phyloP scores from a whole-genome alignment of 37 sponge, comb jelly and placozoan species.

The Bolinopsis microptera region DNA sequence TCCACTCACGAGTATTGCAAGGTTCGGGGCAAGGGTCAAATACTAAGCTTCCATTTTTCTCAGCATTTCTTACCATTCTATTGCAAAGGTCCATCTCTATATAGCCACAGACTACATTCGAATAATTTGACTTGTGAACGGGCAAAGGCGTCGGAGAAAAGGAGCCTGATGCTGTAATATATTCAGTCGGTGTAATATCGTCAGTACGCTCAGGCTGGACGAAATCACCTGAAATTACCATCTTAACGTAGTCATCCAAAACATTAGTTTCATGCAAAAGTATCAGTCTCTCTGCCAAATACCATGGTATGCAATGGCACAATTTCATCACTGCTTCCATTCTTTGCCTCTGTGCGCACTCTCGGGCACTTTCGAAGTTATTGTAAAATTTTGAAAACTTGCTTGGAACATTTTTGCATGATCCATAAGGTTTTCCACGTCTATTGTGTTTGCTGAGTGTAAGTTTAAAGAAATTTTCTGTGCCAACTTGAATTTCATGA shows the following conservation, averaged over 20 bases:
- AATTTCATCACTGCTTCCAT: background rate
- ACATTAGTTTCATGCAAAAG: background rate
- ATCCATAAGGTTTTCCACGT: background rate
- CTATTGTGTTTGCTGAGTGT: background rate
- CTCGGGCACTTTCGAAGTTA: constrained; percentile 22
- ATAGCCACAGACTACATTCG: background rate
- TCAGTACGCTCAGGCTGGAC: too few relatives aligned
- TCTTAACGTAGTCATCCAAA: background rate
- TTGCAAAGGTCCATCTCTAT: background rate
- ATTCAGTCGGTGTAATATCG: background rate
- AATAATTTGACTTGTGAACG: background rate
- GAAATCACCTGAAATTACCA: too few relatives aligned
- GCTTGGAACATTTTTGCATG: constrained; percentile 14
- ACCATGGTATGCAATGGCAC: constrained; percentile 41
- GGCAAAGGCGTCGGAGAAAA: background rate
- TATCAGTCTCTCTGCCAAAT: constrained; percentile 29
- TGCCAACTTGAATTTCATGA: background rate
- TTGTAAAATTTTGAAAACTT: background rate
- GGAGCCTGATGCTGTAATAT: background rate
- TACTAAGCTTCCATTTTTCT: background rate
- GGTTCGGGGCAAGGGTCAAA: constrained; percentile 33
- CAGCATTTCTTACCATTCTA: background rate
- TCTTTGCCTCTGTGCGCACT: constrained; percentile 35
- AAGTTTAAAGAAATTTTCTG: constrained; percentile 12
- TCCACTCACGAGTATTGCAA: background rate